Conservation (phyloP, 2,888 invertebrate genomes). For the Drosophila dives region DNA sequence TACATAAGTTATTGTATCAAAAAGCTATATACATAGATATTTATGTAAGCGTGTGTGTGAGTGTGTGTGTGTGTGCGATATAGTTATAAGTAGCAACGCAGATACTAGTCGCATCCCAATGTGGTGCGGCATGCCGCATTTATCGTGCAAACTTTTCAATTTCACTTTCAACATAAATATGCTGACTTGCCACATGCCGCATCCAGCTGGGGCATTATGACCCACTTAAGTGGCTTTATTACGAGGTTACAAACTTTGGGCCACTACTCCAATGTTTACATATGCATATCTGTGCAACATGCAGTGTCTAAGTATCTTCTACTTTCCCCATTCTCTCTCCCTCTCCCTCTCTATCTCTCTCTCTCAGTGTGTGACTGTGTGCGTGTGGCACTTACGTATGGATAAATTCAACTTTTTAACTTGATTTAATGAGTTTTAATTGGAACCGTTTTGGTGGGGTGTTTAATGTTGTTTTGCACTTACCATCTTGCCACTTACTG, state of each 20-base stretch:
- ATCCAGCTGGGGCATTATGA: conserved; percentile 70
- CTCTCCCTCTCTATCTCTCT: background rate
- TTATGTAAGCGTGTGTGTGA: conserved; percentile 4
- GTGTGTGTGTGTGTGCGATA: conserved; percentile 14
- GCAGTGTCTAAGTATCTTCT: conserved; percentile 6
- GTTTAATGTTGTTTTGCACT: conserved; percentile 20
- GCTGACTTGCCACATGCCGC: conserved; percentile 39
- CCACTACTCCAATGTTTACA: conserved; percentile 16
- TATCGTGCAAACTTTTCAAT: conserved; percentile 76
- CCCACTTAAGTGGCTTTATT: conserved; percentile 82
- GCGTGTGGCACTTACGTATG: conserved; percentile 3
- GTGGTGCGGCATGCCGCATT: conserved; percentile 38
- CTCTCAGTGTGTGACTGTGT: background rate
- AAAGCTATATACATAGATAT: conserved; percentile 1
- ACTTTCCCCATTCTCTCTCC: background rate
- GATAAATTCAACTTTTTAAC: conserved; percentile 69
- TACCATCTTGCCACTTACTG: background rate
- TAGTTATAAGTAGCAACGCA: conserved; percentile 45
- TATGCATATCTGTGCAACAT: conserved; percentile 31
- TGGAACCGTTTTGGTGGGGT: conserved; percentile 57
- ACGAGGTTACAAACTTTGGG: conserved; percentile 78
- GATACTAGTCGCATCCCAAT: conserved; percentile 16
- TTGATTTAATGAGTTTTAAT: conserved; percentile 81
- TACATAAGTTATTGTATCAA: background rate
- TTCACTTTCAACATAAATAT: conserved; percentile 80